A percentile compares a stretch with the other conserved stretches of the same genome.
Evolutionary conservation across 2,113 vertebrate genomes (phyloP).

Genomic region (Alosa alosa): DNA sequence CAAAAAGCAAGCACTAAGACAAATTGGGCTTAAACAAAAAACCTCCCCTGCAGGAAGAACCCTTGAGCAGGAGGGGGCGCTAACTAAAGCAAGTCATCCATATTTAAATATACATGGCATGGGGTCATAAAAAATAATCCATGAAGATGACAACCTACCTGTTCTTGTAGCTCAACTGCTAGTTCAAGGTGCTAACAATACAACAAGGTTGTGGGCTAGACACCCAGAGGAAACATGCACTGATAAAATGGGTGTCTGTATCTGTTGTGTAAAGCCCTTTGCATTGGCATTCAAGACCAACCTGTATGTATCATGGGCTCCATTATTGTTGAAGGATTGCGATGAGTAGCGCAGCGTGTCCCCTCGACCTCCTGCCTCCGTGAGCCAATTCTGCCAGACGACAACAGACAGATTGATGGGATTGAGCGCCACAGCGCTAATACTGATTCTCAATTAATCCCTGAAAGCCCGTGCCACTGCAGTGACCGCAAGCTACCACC

Average conservation of each 20-base stretch:
- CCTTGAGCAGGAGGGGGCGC: too few species aligned
- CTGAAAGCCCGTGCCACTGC: not conserved
- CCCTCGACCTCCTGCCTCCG: slow-evolving; percentile 79
- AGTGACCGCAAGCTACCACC: not conserved
- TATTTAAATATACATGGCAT: not conserved
- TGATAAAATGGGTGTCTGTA: not conserved
- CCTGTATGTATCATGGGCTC: slow-evolving; percentile 76
- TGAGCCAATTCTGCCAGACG: slow-evolving; percentile 75
- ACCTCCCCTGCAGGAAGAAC: too few species aligned
- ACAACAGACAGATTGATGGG: not conserved
- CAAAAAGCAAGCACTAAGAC: too few species aligned
- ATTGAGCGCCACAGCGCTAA: not conserved
- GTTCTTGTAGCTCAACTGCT: not conserved
- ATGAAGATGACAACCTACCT: not conserved
- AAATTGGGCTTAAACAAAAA: too few species aligned
- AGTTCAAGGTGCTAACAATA: not conserved
- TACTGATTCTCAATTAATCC: not conserved
- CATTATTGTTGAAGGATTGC: slow-evolving; percentile 75
- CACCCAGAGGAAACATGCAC: not conserved
- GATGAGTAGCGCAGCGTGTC: slow-evolving; percentile 69
- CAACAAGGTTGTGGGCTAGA: not conserved
- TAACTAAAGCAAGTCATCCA: not conserved
- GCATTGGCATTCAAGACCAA: slow-evolving; percentile 44
- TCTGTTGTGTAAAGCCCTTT: not conserved
- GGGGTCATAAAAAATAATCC: not conserved